phyloP scores from a whole-genome alignment of 2,888 invertebrate species.

The Leptinotarsa juncta region DNA sequence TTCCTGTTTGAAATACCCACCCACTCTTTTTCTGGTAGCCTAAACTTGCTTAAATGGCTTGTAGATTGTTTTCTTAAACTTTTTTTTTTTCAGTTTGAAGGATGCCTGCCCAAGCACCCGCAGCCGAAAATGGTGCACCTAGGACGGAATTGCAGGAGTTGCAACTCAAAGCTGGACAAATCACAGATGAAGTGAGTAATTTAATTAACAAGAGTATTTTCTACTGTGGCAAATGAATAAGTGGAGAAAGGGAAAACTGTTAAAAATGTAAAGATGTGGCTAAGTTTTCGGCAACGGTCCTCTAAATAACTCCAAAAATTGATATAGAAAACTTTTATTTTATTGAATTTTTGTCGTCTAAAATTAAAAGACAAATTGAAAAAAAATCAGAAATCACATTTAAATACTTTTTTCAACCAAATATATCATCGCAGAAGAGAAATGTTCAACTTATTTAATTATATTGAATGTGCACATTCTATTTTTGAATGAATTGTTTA shows the following conservation, averaged over 20 bases:
- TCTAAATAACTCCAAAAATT: no score
- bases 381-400: no score
- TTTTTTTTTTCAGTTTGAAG: constrained; percentile 40
- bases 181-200: constrained; percentile 86
- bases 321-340: no score
- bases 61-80: background rate
- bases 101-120: constrained; percentile 76
- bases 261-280: background rate
- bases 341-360: no score
- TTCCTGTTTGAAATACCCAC: constrained; percentile 9
- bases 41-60: background rate
- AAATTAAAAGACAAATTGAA: no score
- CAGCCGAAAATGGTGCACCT: constrained; percentile 76
- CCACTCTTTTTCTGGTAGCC: background rate
- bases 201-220: background rate
- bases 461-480: no score
- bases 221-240: background rate
- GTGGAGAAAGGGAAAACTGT: background rate
- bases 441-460: no score
- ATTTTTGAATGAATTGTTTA: no score
- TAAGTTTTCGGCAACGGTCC: background rate
- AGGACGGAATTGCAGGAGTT: constrained; percentile 90
- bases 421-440: no score
- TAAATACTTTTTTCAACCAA: no score
- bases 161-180: constrained; percentile 85